Evolutionary conservation across 2,113 vertebrate species (phyloP), one percentile per base, ranked within the genome.

Genomic region (Erinaceus europaeus): DNA sequence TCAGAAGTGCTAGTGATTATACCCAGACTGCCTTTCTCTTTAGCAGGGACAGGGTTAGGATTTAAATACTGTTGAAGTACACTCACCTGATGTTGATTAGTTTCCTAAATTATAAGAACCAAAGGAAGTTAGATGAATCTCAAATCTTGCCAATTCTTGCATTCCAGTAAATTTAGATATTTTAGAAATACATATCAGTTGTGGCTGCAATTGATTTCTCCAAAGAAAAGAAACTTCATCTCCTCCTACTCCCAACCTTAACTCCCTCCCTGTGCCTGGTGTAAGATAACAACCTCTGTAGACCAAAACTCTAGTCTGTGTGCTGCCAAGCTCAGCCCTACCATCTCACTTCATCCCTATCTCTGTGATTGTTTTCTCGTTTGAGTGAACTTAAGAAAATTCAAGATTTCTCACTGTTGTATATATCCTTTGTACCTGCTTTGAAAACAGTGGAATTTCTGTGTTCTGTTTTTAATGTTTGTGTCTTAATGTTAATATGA

Each of bases 401-500:
- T 83, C 23, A 82, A 76, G 80, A 73, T 76, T 46, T 18, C 27
- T 59, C 72, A 7, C 76, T 5, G 20, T 59, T 59, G 5, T 84
- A 6, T 71, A 36, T 75, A 36, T 68, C 15, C 59, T 53, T 59
- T 91, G 6, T 5, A 50, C 61, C 74, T 40, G 29, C 52, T 92
- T 88, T 91, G 73, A 76, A 92, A 91, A 90, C 32, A 57, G 0
- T 87, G 69, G 48, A 32, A 46, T 91, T 52, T 92, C 12, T 57
- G 23, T 61, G 13, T 65, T 74, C 71, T 96, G 4, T 18, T 72
- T 92, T 90, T 88, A 90, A 64, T 94, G 72, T 94, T 91, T 93
- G 59, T 94, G 44, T 74, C 97, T 97, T 96, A 94, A 88, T 86
- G 84, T 87, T 78, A 64, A 84, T 52, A 82, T 77, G 90, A 95